Conservation (phyloP, 2,888 invertebrate genomes). For the Venusia cambrica region DNA sequence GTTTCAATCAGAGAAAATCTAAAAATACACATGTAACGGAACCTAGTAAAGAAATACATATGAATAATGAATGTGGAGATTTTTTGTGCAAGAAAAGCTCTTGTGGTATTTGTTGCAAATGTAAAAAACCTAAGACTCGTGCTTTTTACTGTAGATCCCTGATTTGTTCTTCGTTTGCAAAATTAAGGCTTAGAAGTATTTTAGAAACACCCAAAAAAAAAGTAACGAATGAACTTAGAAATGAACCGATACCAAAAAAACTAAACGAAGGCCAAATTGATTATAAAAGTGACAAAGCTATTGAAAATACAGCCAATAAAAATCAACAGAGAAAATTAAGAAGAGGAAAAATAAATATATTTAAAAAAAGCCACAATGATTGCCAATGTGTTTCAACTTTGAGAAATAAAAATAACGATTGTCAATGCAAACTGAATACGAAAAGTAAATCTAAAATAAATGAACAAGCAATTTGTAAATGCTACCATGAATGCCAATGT, state of each 20-base stretch:
- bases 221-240: too few relatives aligned
- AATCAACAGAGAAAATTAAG: too few relatives aligned
- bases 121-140: slow-evolving; percentile 12
- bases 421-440: too few relatives aligned
- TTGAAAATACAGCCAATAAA: too few relatives aligned
- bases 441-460: neutral
- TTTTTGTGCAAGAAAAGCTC: slow-evolving; percentile 3
- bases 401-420: too few relatives aligned
- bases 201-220: too few relatives aligned
- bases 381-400: too few relatives aligned
- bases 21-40: slow-evolving; percentile 8
- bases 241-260: too few relatives aligned
- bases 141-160: slow-evolving; percentile 10
- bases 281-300: too few relatives aligned
- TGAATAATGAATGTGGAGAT: slow-evolving; percentile 9
- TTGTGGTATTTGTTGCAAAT: slow-evolving; percentile 14
- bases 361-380: neutral
- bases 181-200: slow-evolving; percentile 2
- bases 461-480: slow-evolving; percentile 8
- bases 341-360: neutral
- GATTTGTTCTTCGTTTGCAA: slow-evolving; percentile 14
- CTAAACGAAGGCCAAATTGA: too few relatives aligned
- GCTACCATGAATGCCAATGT: slow-evolving; percentile 10
- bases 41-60: too few relatives aligned
- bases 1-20: slow-evolving; percentile 7